Conservation (phyloP, 2,888 invertebrate genomes). For the Eupeodes luniger region DNA sequence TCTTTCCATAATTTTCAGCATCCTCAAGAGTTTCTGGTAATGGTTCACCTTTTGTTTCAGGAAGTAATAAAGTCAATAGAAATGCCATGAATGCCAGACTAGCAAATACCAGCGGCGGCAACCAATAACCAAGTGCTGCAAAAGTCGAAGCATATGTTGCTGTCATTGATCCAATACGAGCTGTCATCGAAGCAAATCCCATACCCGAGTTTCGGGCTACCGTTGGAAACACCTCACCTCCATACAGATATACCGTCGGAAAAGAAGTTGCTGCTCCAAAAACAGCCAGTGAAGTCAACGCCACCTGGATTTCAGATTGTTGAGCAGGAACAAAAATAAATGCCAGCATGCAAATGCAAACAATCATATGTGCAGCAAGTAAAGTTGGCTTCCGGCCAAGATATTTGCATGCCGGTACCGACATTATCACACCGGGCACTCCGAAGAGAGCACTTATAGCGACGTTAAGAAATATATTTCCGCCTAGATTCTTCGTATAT, state of each 20-base stretch:
- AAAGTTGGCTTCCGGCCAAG: conserved; percentile 89
- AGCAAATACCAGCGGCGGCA: conserved; percentile 90
- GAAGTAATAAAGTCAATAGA: conserved; percentile 87
- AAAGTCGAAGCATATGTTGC: conserved; percentile 91
- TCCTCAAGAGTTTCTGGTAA: conserved; percentile 92
- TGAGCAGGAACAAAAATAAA: conserved; percentile 85
- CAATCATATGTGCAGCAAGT: conserved; percentile 86
- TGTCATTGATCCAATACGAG: conserved; percentile 92
- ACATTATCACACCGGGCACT: conserved; percentile 86
- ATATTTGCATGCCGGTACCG: conserved; percentile 85
- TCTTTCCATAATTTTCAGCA: conserved; percentile 87
- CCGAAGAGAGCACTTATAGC: conserved; percentile 90
- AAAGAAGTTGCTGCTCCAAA: conserved; percentile 92
- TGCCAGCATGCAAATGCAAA: conserved; percentile 88
- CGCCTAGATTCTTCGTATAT: conserved; percentile 91
- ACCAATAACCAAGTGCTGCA: conserved; percentile 85
- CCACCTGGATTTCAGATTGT: conserved; percentile 78
- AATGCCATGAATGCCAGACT: conserved; percentile 88
- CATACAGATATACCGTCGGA: conserved; percentile 92
- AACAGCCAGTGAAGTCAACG: conserved; percentile 87
- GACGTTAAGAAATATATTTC: conserved; percentile 91
- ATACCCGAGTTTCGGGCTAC: conserved; percentile 93
- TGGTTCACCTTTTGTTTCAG: conserved; percentile 84
- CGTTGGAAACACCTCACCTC: conserved; percentile 94
- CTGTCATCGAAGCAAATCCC: conserved; percentile 92